Percentiles rank a stretch among this genome's conserved stretches.
Conservation (phyloP, 2,888 invertebrate species). For the Keiferia lycopersicella region DNA sequence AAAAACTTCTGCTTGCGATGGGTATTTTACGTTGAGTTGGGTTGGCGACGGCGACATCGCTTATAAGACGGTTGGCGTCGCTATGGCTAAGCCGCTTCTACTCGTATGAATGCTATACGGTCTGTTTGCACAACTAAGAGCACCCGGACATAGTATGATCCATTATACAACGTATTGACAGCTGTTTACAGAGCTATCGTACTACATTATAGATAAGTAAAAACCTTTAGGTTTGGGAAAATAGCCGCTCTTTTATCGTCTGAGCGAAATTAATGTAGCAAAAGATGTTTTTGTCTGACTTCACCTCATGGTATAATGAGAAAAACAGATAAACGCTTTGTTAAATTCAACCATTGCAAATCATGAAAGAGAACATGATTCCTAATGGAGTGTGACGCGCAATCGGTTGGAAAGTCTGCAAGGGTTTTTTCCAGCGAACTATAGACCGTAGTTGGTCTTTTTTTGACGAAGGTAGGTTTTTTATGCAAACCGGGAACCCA, state of each 20-base stretch:
- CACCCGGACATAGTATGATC: slow-evolving; percentile 40
- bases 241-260: not conserved
- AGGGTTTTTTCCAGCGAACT: slow-evolving; percentile 31
- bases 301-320: slow-evolving; percentile 13
- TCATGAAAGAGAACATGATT: slow-evolving; percentile 35
- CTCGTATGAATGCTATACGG: slow-evolving; percentile 44
- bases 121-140: slow-evolving; percentile 59
- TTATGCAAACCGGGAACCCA: slow-evolving; percentile 53
- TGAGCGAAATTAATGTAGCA: not conserved
- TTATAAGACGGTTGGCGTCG: slow-evolving; percentile 19
- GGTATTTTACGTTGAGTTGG: not conserved
- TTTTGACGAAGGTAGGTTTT: slow-evolving; percentile 32
- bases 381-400: slow-evolving; percentile 35
- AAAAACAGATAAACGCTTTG: slow-evolving; percentile 22
- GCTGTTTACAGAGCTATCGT: not conserved
- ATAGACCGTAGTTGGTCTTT: slow-evolving; percentile 25
- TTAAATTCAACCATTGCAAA: slow-evolving; percentile 20
- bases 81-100: slow-evolving; percentile 21
- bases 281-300: slow-evolving; percentile 12
- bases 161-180: slow-evolving; percentile 11
- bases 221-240: not conserved
- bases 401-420: slow-evolving; percentile 36
- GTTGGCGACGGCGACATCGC: not conserved
- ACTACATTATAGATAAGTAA: not conserved
- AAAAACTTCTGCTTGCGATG: not conserved